Percentiles rank a stretch among this genome's conserved stretches.
Conservation (phyloP, 2,113 vertebrate genomes). For the Gorsachius goisagi region DNA sequence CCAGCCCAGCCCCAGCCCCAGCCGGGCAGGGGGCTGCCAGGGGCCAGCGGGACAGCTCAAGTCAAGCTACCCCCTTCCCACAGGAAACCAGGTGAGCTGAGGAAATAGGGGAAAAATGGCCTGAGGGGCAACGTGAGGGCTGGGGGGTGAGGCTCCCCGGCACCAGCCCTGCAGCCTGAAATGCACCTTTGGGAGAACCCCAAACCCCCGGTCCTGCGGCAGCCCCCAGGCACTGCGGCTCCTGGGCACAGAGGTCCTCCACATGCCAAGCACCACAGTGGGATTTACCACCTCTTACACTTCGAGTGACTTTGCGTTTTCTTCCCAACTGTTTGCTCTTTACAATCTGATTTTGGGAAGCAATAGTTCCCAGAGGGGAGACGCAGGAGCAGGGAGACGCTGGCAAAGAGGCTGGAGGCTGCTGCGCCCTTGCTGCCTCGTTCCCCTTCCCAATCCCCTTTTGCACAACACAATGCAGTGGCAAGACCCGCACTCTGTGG, state of each 20-base stretch:
- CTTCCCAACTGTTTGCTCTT: background rate
- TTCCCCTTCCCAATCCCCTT: background rate
- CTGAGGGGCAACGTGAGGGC: accelerated
- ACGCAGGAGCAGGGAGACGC: background rate
- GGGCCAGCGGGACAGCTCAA: too few relatives aligned
- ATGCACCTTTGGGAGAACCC: background rate
- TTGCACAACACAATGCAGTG: accelerated
- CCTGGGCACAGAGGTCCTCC: background rate
- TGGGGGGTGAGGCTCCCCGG: accelerated
- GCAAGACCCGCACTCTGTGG: background rate
- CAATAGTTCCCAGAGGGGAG: background rate
- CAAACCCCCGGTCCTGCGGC: accelerated
- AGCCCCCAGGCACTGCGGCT: background rate
- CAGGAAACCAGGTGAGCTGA: background rate
- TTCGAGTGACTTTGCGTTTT: background rate
- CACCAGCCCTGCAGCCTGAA: background rate
- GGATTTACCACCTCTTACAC: background rate
- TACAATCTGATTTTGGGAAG: background rate
- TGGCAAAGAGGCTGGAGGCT: background rate
- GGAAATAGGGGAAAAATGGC: too few relatives aligned
- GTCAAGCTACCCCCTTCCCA: background rate
- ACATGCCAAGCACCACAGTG: accelerated
- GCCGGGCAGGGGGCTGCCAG: too few relatives aligned
- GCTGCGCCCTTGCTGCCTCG: background rate
- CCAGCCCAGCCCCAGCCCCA: too few relatives aligned